A percentile compares a stretch with the other conserved stretches of the same genome.
Evolutionary conservation across 2,113 vertebrate genomes (phyloP).

Genomic region (Dermatemys mawii): DNA sequence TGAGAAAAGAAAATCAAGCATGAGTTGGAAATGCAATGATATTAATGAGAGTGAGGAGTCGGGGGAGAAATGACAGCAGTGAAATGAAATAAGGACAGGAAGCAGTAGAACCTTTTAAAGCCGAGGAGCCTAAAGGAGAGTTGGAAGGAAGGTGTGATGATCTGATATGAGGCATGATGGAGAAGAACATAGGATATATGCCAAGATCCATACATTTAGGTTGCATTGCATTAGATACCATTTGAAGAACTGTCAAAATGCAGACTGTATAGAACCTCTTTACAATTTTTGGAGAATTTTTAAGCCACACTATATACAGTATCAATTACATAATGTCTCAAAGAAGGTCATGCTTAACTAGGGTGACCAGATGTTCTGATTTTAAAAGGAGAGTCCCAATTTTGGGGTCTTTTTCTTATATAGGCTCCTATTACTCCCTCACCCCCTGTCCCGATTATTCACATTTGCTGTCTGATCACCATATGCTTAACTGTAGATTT

Average conservation of each 20-base stretch:
- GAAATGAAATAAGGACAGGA: background rate
- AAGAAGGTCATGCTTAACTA: background rate
- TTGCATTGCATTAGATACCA: background rate
- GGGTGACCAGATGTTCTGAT: no score
- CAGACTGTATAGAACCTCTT: background rate
- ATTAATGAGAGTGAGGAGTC: background rate
- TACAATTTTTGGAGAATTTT: background rate
- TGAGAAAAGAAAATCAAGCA: background rate
- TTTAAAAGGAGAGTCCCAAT: no score
- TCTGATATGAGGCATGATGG: background rate
- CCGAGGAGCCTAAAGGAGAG: background rate
- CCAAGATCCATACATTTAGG: background rate
- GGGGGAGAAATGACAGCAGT: background rate
- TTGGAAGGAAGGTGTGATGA: background rate
- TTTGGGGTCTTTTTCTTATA: no score
- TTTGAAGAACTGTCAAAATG: background rate
- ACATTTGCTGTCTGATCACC: no score
- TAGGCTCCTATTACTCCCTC: no score
- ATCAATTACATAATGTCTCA: background rate
- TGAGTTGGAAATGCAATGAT: background rate
- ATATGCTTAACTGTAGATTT: background rate
- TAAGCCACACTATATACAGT: background rate
- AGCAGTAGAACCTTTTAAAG: background rate
- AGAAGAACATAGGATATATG: background rate
- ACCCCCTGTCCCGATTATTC: no score